Percentiles rank a stretch among this genome's conserved stretches.
Evolutionary conservation across 2,113 vertebrate species (phyloP).

Genomic region (pig (Sus scrofa)): DNA sequence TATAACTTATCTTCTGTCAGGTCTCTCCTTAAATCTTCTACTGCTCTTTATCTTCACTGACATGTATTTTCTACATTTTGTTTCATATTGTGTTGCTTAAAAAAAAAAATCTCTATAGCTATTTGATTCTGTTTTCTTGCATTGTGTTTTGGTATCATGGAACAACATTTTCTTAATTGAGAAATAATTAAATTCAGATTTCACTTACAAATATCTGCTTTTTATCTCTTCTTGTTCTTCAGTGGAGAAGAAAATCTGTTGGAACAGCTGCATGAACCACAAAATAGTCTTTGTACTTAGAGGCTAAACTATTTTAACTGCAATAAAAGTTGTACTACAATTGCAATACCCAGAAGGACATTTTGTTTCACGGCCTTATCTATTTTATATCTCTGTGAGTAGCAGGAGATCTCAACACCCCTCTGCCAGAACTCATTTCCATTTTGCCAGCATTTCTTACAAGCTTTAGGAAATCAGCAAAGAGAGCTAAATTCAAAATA

Average conservation of each 20-base stretch:
- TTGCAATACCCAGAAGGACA: constrained; percentile 78
- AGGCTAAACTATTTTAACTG: constrained; percentile 81
- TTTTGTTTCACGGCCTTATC: constrained; percentile 79
- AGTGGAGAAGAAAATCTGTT: constrained; percentile 82
- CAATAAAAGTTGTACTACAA: constrained; percentile 80
- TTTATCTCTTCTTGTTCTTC: constrained; percentile 79
- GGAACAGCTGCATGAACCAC: constrained; percentile 83
- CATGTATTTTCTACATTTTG: constrained; percentile 67
- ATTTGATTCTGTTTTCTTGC: constrained; percentile 79
- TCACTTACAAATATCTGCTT: constrained; percentile 78
- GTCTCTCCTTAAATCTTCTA: constrained; percentile 75
- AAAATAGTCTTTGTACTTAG: constrained; percentile 83
- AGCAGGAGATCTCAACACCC: constrained; percentile 75
- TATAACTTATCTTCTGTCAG: constrained; percentile 76
- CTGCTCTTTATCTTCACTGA: constrained; percentile 28
- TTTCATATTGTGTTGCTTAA: constrained; percentile 36
- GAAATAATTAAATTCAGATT: constrained; percentile 85
- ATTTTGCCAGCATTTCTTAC: constrained; percentile 68
- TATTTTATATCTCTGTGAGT: constrained; percentile 81
- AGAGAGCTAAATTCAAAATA: constrained; percentile 79
- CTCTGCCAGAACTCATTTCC: constrained; percentile 81
- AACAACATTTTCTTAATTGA: constrained; percentile 85
- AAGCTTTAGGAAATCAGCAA: constrained; percentile 73
- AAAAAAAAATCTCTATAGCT: constrained; percentile 66
- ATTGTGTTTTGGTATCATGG: constrained; percentile 79